Evolutionary conservation across 1,140 invertebrate species (phyloP).

Genomic region (Drosophila kikkawai): DNA sequence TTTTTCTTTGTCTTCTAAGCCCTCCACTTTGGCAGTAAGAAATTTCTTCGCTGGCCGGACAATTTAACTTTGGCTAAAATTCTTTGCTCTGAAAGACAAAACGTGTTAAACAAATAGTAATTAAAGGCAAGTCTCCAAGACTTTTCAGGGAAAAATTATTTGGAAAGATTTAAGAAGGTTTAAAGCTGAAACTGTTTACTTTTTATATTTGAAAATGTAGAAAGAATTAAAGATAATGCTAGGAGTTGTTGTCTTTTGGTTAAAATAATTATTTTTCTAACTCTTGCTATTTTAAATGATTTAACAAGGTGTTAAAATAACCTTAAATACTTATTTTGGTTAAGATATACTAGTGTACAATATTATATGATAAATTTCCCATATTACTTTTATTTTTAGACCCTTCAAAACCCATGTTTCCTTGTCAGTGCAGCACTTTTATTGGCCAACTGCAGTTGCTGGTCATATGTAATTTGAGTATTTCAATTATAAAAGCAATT

Average conservation of each 20-base stretch:
- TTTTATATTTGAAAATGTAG: not conserved
- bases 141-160: not conserved
- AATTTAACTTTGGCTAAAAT: slow-evolving; percentile 9
- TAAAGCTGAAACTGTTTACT: no score
- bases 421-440: slow-evolving; percentile 4
- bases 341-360: not conserved
- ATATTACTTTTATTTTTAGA: not conserved
- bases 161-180: no score
- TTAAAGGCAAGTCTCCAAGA: not conserved
- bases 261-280: not conserved
- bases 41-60: slow-evolving; percentile 18
- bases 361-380: no score
- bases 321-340: not conserved
- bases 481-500: slow-evolving; percentile 80
- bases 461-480: slow-evolving; percentile 65
- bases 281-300: not conserved
- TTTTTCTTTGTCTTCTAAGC: slow-evolving; percentile 45
- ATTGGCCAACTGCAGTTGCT: slow-evolving; percentile 26
- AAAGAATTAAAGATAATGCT: not conserved
- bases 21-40: slow-evolving; percentile 23
- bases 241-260: not conserved
- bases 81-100: slow-evolving; percentile 13
- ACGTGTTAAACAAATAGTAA: not conserved
- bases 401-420: not conserved
- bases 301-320: not conserved